Percentiles rank a stretch among this genome's conserved stretches.
Evolutionary conservation across 1,140 invertebrate species (phyloP).

Genomic region (Panagrolaimus sp.): DNA sequence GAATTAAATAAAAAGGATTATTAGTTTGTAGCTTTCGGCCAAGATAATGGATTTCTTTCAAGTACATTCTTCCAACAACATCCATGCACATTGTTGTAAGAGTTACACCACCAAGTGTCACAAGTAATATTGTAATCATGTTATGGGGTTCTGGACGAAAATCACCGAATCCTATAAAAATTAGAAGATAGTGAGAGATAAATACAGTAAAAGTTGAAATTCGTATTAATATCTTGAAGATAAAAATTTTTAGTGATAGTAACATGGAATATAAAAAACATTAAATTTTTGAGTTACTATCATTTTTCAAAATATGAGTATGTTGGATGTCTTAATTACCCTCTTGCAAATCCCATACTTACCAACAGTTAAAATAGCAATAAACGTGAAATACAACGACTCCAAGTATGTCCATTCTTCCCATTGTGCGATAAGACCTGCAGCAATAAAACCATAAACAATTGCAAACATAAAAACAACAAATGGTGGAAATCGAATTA

Average conservation of each 20-base stretch:
- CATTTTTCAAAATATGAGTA: too few relatives aligned
- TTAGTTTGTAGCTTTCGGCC: slow-evolving; percentile 54
- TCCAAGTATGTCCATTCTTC: slow-evolving; percentile 55
- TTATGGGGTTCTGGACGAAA: slow-evolving; percentile 48
- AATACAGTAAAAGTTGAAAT: too few relatives aligned
- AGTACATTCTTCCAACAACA: slow-evolving; percentile 56
- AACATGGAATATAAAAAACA: too few relatives aligned
- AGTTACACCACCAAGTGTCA: slow-evolving; percentile 51
- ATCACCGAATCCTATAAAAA: slow-evolving; percentile 50
- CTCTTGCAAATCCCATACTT: too few relatives aligned
- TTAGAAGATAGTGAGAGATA: too few relatives aligned
- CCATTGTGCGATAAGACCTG: slow-evolving; percentile 39
- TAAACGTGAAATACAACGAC: slow-evolving; percentile 55
- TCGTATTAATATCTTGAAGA: too few relatives aligned
- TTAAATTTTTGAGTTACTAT: too few relatives aligned
- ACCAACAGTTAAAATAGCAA: slow-evolving; percentile 56
- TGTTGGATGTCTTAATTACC: too few relatives aligned
- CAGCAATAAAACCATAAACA: slow-evolving; percentile 52
- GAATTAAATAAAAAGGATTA: slow-evolving; percentile 55
- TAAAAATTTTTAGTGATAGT: too few relatives aligned
- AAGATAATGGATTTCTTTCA: slow-evolving; percentile 58
- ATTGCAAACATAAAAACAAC: slow-evolving; percentile 53
- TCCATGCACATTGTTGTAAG: slow-evolving; percentile 58
- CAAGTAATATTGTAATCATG: slow-evolving; percentile 37
- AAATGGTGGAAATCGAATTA: slow-evolving; percentile 54